phyloP scores from a whole-genome alignment of 2,797 vertebrate species.

The Sebastiscus tertius region DNA sequence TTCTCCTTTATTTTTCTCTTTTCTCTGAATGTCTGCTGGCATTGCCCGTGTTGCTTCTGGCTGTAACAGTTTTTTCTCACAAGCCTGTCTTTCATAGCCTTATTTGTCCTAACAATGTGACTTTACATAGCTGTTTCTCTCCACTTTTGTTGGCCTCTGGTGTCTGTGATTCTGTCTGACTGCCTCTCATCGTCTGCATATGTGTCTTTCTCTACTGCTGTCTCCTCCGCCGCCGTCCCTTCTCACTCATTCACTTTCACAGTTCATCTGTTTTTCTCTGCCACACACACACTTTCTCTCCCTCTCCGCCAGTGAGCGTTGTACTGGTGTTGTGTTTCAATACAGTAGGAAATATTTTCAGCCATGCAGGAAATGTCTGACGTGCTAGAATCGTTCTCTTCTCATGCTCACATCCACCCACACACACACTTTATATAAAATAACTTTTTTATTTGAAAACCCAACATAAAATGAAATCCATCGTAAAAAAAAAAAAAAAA shows the following conservation, averaged over 20 bases:
- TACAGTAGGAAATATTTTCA: conserved; percentile 74
- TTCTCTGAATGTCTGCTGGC: not conserved
- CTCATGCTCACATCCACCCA: not conserved
- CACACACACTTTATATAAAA: conserved; percentile 2
- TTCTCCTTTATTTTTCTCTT: not conserved
- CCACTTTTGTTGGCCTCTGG: conserved; percentile 24
- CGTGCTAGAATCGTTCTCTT: conserved; percentile 37
- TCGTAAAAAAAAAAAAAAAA: not conserved
- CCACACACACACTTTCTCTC: conserved; percentile 24
- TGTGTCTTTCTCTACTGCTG: conserved; percentile 17
- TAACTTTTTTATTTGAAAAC: conserved; percentile 21
- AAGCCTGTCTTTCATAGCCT: conserved; percentile 20
- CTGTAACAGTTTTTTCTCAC: conserved; percentile 3
- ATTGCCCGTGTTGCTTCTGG: conserved; percentile 41
- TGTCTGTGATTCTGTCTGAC: conserved; percentile 18
- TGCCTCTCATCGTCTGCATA: conserved; percentile 25
- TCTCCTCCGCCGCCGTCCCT: not conserved
- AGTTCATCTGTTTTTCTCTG: conserved; percentile 52
- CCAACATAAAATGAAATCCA: conserved; percentile 19
- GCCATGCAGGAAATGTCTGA: conserved; percentile 74
- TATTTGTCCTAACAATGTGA: conserved; percentile 43
- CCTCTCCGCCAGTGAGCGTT: conserved; percentile 42
- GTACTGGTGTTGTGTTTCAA: conserved; percentile 64
- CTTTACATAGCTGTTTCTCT: conserved; percentile 14
- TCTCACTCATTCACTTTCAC: conserved; percentile 28